Percentiles rank a stretch among this genome's conserved stretches.
phyloP scores from a whole-genome alignment of 2,113 vertebrate genomes.

The Pedetes capensis region DNA sequence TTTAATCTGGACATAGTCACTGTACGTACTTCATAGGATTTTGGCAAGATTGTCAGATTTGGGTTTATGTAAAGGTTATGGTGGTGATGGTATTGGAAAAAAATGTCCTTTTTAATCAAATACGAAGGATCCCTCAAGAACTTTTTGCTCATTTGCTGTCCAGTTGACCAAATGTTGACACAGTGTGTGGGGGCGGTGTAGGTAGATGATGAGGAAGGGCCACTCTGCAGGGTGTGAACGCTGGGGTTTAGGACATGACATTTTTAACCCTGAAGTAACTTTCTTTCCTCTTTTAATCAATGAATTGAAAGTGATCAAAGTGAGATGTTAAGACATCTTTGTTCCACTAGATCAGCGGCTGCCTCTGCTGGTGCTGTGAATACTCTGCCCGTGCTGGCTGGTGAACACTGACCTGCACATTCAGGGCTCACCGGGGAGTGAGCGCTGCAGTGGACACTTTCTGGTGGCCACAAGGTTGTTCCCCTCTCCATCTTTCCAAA shows the following conservation, averaged over 20 bases:
- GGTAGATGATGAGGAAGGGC: neutral
- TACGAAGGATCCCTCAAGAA: neutral
- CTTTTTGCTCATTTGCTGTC: neutral
- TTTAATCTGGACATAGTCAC: neutral
- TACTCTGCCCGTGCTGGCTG: neutral
- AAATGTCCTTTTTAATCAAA: neutral
- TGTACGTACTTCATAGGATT: neutral
- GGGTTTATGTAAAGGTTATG: neutral
- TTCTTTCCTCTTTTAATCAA: neutral
- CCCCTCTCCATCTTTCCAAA: neutral
- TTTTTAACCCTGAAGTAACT: neutral
- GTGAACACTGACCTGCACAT: neutral
- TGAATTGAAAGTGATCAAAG: neutral
- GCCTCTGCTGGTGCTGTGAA: neutral
- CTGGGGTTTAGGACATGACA: accelerated
- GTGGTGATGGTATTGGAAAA: neutral
- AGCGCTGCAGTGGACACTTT: neutral
- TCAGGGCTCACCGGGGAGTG: neutral
- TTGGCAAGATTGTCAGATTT: slow-evolving; percentile 28
- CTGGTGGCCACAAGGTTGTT: neutral
- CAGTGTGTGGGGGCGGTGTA: accelerated
- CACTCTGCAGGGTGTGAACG: neutral
- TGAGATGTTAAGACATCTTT: neutral
- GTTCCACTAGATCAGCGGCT: neutral
- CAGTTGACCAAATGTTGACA: neutral